Evolutionary conservation across 1,140 invertebrate species (phyloP).

Genomic region (Arion vulgaris): DNA sequence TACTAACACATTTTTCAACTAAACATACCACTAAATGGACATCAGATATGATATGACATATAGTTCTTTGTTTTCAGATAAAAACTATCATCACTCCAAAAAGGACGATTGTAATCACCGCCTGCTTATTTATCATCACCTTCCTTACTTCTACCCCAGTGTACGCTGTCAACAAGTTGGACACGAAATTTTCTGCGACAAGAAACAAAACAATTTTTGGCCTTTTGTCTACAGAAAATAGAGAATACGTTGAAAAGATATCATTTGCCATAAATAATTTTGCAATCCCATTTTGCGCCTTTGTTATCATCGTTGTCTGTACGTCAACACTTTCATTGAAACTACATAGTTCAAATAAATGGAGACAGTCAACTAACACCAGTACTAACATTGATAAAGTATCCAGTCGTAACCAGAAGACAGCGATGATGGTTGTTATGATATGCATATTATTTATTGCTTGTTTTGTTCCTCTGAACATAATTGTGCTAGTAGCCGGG

Average conservation of each 20-base stretch:
- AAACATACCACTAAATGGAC: too few relatives aligned
- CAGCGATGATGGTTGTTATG: conserved; percentile 12
- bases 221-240: neutral
- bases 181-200: neutral
- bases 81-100: neutral
- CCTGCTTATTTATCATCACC: neutral
- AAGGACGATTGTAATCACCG: neutral
- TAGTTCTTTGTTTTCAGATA: neutral
- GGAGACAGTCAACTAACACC: neutral
- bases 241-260: neutral
- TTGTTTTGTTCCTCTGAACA: conserved; percentile 1
- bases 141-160: neutral
- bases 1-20: too few relatives aligned
- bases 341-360: neutral
- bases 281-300: neutral
- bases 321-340: neutral
- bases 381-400: neutral
- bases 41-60: too few relatives aligned
- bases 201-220: conserved; percentile 19
- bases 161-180: neutral
- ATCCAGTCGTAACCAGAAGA: conserved; percentile 15
- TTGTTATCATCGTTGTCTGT: neutral
- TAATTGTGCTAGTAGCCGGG: neutral
- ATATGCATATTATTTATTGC: neutral
- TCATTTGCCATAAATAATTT: neutral